phyloP scores from a whole-genome alignment of 2,888 invertebrate species.

The Strigamia maritima region DNA sequence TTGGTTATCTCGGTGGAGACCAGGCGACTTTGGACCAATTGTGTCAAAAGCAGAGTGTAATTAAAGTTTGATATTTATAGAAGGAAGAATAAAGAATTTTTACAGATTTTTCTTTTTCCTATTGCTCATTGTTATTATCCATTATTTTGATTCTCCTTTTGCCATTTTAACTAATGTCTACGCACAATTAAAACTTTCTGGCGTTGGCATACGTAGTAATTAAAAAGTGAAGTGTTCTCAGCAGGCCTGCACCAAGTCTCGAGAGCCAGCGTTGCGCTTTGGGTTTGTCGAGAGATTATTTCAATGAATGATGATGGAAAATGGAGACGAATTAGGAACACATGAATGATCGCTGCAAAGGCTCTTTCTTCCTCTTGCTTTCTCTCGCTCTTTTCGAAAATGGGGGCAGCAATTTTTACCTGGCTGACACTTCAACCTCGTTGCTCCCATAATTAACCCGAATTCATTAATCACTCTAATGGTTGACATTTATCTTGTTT shows the following conservation, averaged over 20 bases:
- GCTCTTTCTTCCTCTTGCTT: neutral
- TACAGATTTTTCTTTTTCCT: neutral
- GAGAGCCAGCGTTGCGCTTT: neutral
- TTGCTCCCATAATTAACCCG: conserved; percentile 35
- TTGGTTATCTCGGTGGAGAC: conserved; percentile 10
- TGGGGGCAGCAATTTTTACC: conserved; percentile 26
- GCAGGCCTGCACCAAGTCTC: conserved; percentile 6
- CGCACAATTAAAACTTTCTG: conserved; percentile 5
- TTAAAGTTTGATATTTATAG: neutral
- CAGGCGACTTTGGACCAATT: neutral
- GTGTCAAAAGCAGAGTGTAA: conserved; percentile 15
- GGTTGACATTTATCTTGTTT: conserved; percentile 15
- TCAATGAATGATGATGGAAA: conserved; percentile 1
- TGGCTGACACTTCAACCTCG: conserved; percentile 23
- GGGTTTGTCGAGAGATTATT: neutral
- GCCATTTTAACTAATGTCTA: neutral
- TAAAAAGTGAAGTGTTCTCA: conserved; percentile 10
- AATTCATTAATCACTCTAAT: conserved; percentile 37
- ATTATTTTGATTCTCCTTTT: neutral
- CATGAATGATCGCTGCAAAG: neutral
- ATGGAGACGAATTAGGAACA: conserved; percentile 1
- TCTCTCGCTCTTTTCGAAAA: neutral
- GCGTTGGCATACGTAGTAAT: conserved; percentile 5
- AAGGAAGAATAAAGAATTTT: neutral
- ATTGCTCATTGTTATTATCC: neutral